These are phyloP conservation scores for Luidia sarsii DNA, from an alignment of 53 echinoderm and acorn worm genomes.

Conservation along the genomic window DNA sequence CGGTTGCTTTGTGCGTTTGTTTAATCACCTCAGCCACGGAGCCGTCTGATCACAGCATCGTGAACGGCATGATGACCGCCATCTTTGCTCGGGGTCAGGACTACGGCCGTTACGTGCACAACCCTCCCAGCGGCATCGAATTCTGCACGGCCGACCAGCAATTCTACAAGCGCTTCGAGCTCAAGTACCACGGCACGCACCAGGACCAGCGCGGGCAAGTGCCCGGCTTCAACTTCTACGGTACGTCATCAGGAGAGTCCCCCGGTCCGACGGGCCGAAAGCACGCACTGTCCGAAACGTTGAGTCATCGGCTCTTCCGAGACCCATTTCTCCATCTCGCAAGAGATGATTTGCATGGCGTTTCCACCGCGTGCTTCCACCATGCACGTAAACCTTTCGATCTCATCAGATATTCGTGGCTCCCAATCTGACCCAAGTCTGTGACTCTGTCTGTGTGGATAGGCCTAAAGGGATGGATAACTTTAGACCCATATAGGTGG, in stretches of 20 bases:
- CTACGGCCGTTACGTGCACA: constrained; percentile 68
- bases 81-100: constrained; percentile 97
- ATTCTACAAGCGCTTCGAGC: constrained; percentile 75
- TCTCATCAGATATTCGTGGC: no score
- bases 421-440: no score
- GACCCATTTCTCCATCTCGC: no score
- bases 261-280: background rate
- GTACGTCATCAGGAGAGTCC: no score
- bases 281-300: background rate
- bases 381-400: no score
- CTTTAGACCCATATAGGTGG: no score
- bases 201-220: constrained; percentile 68
- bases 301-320: no score
- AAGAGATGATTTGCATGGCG: no score
- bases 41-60: constrained; percentile 74
- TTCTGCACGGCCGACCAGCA: constrained; percentile 58
- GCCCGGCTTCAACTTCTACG: constrained; percentile 70
- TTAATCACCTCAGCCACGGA: constrained; percentile 52
- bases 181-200: constrained; percentile 89
- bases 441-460: no score
- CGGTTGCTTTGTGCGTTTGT: no score
- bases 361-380: no score
- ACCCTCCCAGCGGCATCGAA: constrained; percentile 81
- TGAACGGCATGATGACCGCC: constrained; percentile 55
- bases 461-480: no score